phyloP scores from a whole-genome alignment of 2,888 invertebrate genomes.

The Eulithis testata region DNA sequence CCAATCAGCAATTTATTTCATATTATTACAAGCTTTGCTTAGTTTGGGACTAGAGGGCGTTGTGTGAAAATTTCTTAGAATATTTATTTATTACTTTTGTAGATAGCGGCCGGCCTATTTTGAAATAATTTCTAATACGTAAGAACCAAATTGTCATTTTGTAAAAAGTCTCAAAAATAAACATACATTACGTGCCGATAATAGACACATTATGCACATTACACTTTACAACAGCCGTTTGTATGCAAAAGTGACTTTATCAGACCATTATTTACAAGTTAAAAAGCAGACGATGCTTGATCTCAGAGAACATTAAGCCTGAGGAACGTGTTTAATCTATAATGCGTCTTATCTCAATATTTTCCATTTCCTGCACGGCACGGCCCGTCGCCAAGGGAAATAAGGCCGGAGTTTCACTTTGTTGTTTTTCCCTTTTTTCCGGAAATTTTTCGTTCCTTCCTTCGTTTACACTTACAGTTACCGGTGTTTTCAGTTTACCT shows the following conservation, averaged over 20 bases:
- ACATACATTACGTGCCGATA: conserved; percentile 4
- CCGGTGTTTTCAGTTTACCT: conserved; percentile 72
- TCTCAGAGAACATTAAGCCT: conserved; percentile 73
- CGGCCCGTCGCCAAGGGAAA: conserved; percentile 81
- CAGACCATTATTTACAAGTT: conserved; percentile 70
- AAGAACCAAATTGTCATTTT: not conserved
- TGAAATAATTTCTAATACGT: no score
- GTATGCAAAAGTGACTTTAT: conserved; percentile 53
- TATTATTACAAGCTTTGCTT: no score
- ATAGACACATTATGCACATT: conserved; percentile 25
- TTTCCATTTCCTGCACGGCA: conserved; percentile 82
- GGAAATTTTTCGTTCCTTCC: conserved; percentile 76
- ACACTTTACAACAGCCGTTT: conserved; percentile 53
- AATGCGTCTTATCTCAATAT: conserved; percentile 85
- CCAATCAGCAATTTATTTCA: no score
- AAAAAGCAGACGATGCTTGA: conserved; percentile 68
- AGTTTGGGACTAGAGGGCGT: no score
- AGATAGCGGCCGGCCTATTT: no score
- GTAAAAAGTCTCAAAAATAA: not conserved
- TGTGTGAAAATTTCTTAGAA: no score
- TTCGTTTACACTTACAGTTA: conserved; percentile 84
- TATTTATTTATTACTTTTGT: no score
- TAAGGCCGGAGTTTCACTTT: conserved; percentile 83
- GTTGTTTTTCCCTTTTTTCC: conserved; percentile 64
- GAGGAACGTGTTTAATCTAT: conserved; percentile 80